Evolutionary conservation across 2,888 invertebrate genomes (phyloP).

Genomic region (Platynereis dumerilii): DNA sequence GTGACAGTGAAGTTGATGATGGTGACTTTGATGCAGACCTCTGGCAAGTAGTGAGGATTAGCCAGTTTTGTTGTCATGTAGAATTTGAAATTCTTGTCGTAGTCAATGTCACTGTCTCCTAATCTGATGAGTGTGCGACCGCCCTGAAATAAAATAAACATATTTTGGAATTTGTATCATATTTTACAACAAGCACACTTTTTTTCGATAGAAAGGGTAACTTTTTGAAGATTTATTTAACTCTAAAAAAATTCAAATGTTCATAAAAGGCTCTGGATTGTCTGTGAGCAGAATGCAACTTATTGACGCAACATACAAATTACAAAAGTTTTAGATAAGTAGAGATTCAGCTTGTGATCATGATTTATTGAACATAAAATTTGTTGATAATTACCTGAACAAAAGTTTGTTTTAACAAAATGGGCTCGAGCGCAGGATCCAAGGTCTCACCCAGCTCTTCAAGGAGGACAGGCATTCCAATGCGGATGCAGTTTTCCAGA

Average conservation of each 20-base stretch:
- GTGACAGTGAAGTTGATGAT: constrained; percentile 65
- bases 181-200: no score
- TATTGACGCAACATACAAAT: background rate
- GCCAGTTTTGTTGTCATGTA: constrained; percentile 65
- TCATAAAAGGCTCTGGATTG: no score
- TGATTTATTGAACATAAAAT: background rate
- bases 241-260: no score
- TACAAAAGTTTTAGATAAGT: background rate
- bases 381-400: constrained; percentile 68
- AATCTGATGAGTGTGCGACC: constrained; percentile 62
- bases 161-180: no score
- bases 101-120: constrained; percentile 64
- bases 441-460: constrained; percentile 62
- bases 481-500: constrained; percentile 63
- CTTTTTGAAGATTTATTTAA: background rate
- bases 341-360: background rate
- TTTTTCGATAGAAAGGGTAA: background rate
- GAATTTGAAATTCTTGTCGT: constrained; percentile 63
- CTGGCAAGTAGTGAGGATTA: constrained; percentile 64
- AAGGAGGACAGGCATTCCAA: constrained; percentile 64
- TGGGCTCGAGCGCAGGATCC: constrained; percentile 64
- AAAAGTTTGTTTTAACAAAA: constrained; percentile 76
- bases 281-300: no score
- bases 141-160: constrained; percentile 45
- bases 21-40: constrained; percentile 64